Conservation (phyloP, 1,140 invertebrate genomes). For the Cydia pomonella region DNA sequence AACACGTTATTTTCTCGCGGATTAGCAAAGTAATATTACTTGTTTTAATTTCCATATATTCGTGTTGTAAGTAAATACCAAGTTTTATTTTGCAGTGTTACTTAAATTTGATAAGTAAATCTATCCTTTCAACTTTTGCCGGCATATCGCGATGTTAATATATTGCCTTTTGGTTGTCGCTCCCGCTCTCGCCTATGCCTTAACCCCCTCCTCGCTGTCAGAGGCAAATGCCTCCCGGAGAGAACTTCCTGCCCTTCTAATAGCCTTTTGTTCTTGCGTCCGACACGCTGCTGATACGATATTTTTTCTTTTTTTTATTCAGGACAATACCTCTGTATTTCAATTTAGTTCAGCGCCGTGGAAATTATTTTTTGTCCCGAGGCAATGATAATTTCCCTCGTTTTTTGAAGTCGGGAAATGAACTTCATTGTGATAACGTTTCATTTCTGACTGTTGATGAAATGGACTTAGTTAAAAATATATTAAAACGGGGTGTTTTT, state of each 20-base stretch:
- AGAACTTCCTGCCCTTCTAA: slow-evolving; percentile 19
- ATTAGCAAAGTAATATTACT: no score
- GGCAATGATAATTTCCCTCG: not conserved
- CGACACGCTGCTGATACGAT: slow-evolving; percentile 24
- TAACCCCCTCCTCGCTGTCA: slow-evolving; percentile 7
- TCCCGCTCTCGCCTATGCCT: not conserved
- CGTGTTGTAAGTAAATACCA: no score
- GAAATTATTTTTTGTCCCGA: slow-evolving; percentile 21
- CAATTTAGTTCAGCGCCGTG: slow-evolving; percentile 15
- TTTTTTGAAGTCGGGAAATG: slow-evolving; percentile 6
- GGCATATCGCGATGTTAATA: not conserved
- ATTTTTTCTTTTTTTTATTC: slow-evolving; percentile 19
- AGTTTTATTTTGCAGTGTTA: no score
- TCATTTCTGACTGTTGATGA: not conserved
- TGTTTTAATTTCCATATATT: no score
- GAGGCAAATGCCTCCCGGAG: slow-evolving; percentile 30
- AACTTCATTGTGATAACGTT: slow-evolving; percentile 1
- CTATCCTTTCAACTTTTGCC: no score
- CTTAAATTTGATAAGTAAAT: no score
- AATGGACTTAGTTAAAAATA: not conserved
- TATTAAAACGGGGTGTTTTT: no score
- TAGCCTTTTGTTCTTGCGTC: slow-evolving; percentile 30
- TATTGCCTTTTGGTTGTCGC: not conserved
- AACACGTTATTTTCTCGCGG: no score
- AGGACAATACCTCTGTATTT: slow-evolving; percentile 23